Conservation (phyloP, 2,888 invertebrate genomes). For the Crepidodera aurea region DNA sequence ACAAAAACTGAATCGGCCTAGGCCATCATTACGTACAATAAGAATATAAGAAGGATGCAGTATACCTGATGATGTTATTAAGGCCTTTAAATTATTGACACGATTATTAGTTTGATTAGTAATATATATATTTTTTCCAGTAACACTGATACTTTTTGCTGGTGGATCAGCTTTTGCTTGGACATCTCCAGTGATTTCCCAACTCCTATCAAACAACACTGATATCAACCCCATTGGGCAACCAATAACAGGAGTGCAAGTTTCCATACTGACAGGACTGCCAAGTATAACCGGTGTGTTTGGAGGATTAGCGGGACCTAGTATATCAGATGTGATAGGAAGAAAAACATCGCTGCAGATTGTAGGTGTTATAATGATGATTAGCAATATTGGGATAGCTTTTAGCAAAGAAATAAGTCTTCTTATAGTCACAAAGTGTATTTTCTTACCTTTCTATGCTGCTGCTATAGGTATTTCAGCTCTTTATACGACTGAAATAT, state of each 20-base stretch:
- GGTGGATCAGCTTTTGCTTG: background rate
- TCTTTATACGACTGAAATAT: slow-evolving; percentile 16
- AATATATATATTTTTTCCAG: too few relatives aligned
- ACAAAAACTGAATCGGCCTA: too few relatives aligned
- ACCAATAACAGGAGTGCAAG: slow-evolving; percentile 9
- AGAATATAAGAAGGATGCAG: too few relatives aligned
- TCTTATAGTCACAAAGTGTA: background rate
- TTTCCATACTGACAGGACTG: slow-evolving; percentile 17
- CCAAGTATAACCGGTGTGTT: background rate
- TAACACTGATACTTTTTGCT: too few relatives aligned
- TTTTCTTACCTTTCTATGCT: background rate
- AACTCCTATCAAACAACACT: background rate
- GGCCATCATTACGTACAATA: too few relatives aligned
- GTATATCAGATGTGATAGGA: slow-evolving; percentile 15
- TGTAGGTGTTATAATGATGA: background rate
- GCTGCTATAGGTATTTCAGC: background rate
- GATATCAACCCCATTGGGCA: slow-evolving; percentile 16
- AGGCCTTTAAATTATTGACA: too few relatives aligned
- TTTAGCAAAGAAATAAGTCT: background rate
- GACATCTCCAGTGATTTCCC: slow-evolving; percentile 9
- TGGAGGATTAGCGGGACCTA: background rate
- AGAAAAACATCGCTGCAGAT: slow-evolving; percentile 10
- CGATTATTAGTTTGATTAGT: too few relatives aligned
- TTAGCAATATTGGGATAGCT: background rate
- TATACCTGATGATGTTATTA: too few relatives aligned